Evolutionary conservation across 2,888 invertebrate genomes (phyloP), one percentile per base, ranked within the genome.

Genomic region (Anorthoa munda): DNA sequence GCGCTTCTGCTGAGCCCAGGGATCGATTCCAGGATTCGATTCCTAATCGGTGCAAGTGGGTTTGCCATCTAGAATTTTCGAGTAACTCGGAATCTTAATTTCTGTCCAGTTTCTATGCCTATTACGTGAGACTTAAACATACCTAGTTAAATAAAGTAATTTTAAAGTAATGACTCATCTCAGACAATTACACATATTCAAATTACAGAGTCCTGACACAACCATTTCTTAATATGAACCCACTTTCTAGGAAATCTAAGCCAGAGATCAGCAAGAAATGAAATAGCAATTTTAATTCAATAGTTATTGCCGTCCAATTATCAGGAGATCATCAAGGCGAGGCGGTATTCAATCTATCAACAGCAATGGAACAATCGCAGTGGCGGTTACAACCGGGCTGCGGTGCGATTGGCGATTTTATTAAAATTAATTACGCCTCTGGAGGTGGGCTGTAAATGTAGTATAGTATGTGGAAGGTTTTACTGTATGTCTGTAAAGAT

Each of bases 361-460:
- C 81, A 72, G 65, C 51, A 46, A 65, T 69, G 18, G 39, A 55
- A 73, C 58, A 63, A 81, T 64, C 48, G 59, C 39, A 18, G 31
- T 31, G 0, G 59, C n/a, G 39, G 56, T 23, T 1, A 23, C 31
- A 46, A 17, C 23, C 45, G 23, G 51, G 23, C 21, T 15, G 51
- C 69, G 39, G 23, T 21, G 53, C 39, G 53, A 76, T 65, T 85
- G 69, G 72, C 68, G 66, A 79, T 86, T 88, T 87, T 86, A 90
- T 90, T 90, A 86, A 87, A 89, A 90, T 88, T 88, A 87, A 89
- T 87, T 88, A 85, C 83, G 71, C 73, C 3, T 2, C 21, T 68
- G 21, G 71, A 80, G 71, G 78, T 75, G 71, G 75, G 60, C 64
- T 58, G 60, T 85, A 85, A 86, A 85, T 66, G 59, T 13, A 26